These are phyloP conservation scores for Bagarius yarrelli DNA, from an alignment of 2,113 vertebrate genomes.

Conservation along the genomic window DNA sequence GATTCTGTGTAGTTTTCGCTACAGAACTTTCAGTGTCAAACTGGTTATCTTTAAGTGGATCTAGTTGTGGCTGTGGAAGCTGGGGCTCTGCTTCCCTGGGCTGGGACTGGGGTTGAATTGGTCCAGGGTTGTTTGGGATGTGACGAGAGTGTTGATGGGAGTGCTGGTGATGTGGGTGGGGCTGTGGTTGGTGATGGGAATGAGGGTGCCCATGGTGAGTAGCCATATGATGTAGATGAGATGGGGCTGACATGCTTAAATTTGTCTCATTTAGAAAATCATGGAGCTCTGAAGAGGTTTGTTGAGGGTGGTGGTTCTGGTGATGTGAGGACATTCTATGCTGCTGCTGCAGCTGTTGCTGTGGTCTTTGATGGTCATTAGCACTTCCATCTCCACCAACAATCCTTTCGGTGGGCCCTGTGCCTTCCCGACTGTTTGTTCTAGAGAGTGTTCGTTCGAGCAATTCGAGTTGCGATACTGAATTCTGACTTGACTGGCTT, in stretches of 20 bases:
- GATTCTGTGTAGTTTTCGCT: conserved; percentile 66
- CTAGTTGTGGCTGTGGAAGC: conserved; percentile 64
- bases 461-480: conserved; percentile 67
- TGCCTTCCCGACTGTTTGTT: conserved; percentile 56
- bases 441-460: conserved; percentile 69
- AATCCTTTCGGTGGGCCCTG: conserved; percentile 59
- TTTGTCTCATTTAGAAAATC: conserved; percentile 69
- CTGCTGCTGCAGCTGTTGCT: conserved; percentile 59
- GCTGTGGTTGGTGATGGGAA: conserved; percentile 60
- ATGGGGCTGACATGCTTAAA: conserved; percentile 60
- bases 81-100: conserved; percentile 61
- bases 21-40: conserved; percentile 74
- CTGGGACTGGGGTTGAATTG: conserved; percentile 58
- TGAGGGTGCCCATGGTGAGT: conserved; percentile 61
- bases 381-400: conserved; percentile 54
- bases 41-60: conserved; percentile 76
- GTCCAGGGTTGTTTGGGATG: conserved; percentile 58
- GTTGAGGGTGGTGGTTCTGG: conserved; percentile 59
- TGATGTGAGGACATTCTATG: conserved; percentile 70
- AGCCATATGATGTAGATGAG: conserved; percentile 67
- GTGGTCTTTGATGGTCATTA: conserved; percentile 62
- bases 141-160: conserved; percentile 62
- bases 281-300: conserved; percentile 64
- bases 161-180: conserved; percentile 63
- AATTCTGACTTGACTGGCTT: conserved; percentile 66